phyloP scores from a whole-genome alignment of 2,888 invertebrate genomes.

The Apantesis nais region DNA sequence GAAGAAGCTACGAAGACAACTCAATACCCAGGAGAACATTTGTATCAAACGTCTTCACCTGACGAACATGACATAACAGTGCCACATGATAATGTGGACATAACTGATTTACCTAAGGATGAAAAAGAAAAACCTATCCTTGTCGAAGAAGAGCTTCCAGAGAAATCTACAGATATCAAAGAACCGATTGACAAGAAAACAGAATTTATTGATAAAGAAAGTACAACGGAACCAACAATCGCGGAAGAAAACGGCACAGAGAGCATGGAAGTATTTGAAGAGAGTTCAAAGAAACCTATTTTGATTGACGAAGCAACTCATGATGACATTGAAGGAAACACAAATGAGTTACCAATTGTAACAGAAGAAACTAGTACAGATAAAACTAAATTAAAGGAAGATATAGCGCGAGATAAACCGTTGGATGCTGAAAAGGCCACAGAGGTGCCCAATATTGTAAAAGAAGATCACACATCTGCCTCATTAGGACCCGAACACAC shows the following conservation, averaged over 20 bases:
- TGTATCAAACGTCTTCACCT: conserved; percentile 2
- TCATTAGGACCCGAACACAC: conserved; percentile 15
- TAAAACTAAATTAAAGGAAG: conserved; percentile 1
- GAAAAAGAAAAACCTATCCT: conserved; percentile 12
- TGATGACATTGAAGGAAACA: conserved; percentile 10
- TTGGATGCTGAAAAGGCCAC: neutral
- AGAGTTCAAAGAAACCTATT: conserved; percentile 8
- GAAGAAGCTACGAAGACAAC: conserved; percentile 8
- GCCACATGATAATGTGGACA: neutral
- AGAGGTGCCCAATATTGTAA: conserved; percentile 19
- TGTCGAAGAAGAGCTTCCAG: conserved; percentile 11
- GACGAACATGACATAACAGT: conserved; percentile 13
- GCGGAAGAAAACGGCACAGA: conserved; percentile 10
- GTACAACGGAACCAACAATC: conserved; percentile 8
- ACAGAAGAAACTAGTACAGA: conserved; percentile 20
- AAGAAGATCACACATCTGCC: conserved; percentile 15
- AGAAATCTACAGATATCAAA: conserved; percentile 2
- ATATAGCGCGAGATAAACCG: conserved; percentile 20
- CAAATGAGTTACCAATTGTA: conserved; percentile 2
- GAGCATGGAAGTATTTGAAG: conserved; percentile 15
- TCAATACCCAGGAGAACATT: neutral
- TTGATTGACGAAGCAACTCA: conserved; percentile 17
- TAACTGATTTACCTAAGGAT: neutral
- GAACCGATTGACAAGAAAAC: conserved; percentile 11
- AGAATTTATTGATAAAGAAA: conserved; percentile 13